Conservation (phyloP, 2,888 invertebrate genomes). For the Unio delphinus region DNA sequence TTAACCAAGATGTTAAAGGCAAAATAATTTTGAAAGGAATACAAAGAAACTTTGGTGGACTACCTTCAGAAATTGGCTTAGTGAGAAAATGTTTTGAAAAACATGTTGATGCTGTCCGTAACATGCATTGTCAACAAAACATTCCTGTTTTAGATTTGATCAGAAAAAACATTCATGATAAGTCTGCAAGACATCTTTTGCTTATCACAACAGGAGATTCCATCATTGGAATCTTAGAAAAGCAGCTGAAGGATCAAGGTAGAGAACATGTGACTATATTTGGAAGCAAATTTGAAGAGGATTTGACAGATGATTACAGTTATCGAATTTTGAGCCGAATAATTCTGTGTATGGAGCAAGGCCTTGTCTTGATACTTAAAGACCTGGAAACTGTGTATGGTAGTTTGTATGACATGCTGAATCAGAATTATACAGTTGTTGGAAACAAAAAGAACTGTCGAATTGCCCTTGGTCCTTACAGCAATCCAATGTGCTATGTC, state of each 20-base stretch:
- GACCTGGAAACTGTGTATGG: slow-evolving; percentile 52
- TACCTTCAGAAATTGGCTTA: too few relatives aligned
- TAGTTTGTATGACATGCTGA: slow-evolving; percentile 54
- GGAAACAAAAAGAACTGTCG: slow-evolving; percentile 46
- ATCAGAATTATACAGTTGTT: slow-evolving; percentile 51
- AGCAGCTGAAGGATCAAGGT: slow-evolving; percentile 19
- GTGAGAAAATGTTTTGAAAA: too few relatives aligned
- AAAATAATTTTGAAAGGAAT: slow-evolving; percentile 7
- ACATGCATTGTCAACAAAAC: too few relatives aligned
- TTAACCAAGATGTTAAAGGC: slow-evolving; percentile 5
- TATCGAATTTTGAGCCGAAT: slow-evolving; percentile 49
- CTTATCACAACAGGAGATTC: slow-evolving; percentile 43
- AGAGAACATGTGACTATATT: slow-evolving; percentile 39
- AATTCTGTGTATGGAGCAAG: slow-evolving; percentile 56
- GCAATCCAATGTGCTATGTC: slow-evolving; percentile 52
- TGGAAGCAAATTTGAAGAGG: slow-evolving; percentile 55
- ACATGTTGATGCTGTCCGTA: too few relatives aligned
- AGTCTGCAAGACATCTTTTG: slow-evolving; percentile 44
- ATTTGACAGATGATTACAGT: slow-evolving; percentile 51
- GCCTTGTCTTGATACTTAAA: slow-evolving; percentile 42
- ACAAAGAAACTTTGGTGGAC: not conserved
- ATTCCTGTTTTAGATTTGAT: slow-evolving; percentile 29
- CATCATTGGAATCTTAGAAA: slow-evolving; percentile 34
- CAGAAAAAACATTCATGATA: slow-evolving; percentile 38
- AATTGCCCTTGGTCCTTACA: slow-evolving; percentile 48